Evolutionary conservation across 2,113 vertebrate species (phyloP), one percentile per base, ranked within the genome.

Genomic region (Corythaixoides concolor): DNA sequence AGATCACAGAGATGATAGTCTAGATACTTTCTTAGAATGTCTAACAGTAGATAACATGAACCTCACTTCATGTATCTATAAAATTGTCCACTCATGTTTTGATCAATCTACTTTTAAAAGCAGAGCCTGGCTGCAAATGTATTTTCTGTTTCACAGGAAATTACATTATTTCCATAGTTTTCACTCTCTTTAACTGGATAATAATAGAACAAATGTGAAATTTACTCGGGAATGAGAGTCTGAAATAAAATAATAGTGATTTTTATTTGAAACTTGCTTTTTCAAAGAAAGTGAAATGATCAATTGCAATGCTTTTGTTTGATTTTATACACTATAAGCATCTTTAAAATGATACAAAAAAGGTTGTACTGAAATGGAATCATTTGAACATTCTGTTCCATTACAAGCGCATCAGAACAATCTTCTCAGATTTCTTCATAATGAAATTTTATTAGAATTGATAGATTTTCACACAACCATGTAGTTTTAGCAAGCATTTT

Each of bases 371-470:
- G 78, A 93, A 93, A 94, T 88, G 62, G 67, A 91, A 93, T 79
- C 8, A 58, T 88, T 63, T 91, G 82, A 91, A 94, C 69, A 69
- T 89, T 93, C 74, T 87, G 62, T 96, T 94, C 89, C 39, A 79
- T 93, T 93, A 89, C 59, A 72, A 87, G 35, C 62, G 88, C 84
- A 91, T 88, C 77, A 95, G 78, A 89, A 69, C 53, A 95, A 75
- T 89, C 49, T 90, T 89, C 68, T 88, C 66, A 59, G 60, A 80
- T 83, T 74, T 86, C 47, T 78, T 75, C 35, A 78, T 75, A 91
- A 96, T 75, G 58, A 88, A 90, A 75, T 80, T 95, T 95, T 89
- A 89, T 94, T 94, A 78, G 62, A 91, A 85, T 82, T 72, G 85
- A 88, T 85, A 82, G 47, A 78, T 93, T 95, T 95, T 95, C 78